Percentiles rank a stretch among this genome's conserved stretches.
Evolutionary conservation across 2,797 vertebrate genomes (phyloP).

Genomic region (Bothrops alternatus): DNA sequence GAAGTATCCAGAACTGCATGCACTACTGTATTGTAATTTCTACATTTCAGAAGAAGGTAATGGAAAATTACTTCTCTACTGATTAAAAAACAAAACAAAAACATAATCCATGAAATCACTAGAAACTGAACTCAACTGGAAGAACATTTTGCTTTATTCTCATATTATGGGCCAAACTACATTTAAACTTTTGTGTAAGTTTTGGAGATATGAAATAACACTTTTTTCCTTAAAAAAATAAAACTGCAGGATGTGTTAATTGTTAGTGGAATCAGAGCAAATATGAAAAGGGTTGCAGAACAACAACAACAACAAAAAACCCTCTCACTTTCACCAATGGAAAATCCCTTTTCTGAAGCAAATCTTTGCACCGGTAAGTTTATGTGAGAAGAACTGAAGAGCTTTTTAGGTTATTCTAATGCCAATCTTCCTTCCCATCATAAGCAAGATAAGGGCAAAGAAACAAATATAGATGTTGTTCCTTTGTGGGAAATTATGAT

Average conservation of each 20-base stretch:
- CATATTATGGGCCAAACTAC: background rate
- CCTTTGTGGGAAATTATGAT: background rate
- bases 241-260: background rate
- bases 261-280: background rate
- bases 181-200: background rate
- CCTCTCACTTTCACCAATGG: no score
- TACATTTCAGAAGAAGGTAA: background rate
- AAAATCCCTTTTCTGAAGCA: background rate
- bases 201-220: background rate
- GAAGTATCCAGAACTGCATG: background rate
- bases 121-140: background rate
- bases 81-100: background rate
- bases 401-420: background rate
- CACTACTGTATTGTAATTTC: background rate
- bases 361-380: background rate
- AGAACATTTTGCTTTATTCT: background rate
- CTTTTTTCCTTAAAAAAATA: background rate
- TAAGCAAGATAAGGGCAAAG: background rate
- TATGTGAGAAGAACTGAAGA: background rate
- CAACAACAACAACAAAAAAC: background rate
- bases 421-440: background rate
- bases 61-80: background rate
- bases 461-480: background rate
- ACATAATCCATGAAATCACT: background rate
- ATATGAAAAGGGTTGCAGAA: background rate